Evolutionary conservation across 2,888 invertebrate genomes (phyloP), one percentile per base, ranked within the genome.

Genomic region (Brachyopa scutellaris): DNA sequence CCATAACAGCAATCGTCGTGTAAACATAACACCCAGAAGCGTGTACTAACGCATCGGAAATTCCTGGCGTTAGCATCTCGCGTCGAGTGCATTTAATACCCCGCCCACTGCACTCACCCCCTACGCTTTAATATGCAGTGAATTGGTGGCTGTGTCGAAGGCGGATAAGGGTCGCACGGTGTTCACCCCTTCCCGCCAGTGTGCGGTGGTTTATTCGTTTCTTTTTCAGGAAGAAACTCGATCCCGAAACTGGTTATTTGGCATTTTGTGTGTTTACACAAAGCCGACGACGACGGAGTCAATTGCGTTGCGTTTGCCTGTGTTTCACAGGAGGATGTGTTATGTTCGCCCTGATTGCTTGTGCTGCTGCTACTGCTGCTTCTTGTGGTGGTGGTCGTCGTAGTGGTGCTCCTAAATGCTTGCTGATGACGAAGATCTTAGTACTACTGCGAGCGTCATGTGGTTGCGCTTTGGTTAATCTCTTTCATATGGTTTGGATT

Each of bases 391-490:
- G 40, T 62, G 64, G 55, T 36, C 45, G 61, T 61, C 45, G 45
- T 73, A 45, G 42, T 61, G 47, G 15, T 73, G 51, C 59, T 47
- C 33, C 55, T 64, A 7, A 76, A 57, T 19, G 69, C 26, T n/a
- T 45, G 42, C 59, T 33, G 42, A 53, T 45, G 51, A 74, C 59
- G 77, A 77, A 72, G 59, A 82, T 61, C 70, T 72, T 72, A n/a
- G n/a, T n/a, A n/a, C n/a, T n/a, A 61, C 49, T 26, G 11, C 77
- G 53, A 31, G 51, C 69, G 70, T 82, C 82, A 82, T 82, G 82
- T 82, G 82, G 82, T 82, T 77, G 77, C 49, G 70, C 82, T 82
- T 82, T 82, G 82, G 77, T 72, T 77, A 82, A 82, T 82, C 82
- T 82, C 82, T 82, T 77, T 77, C 82, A 82, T 55, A 82, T 82